Evolutionary conservation across 2,888 invertebrate genomes (phyloP).

Genomic region (Fissipunctia ypsillon): DNA sequence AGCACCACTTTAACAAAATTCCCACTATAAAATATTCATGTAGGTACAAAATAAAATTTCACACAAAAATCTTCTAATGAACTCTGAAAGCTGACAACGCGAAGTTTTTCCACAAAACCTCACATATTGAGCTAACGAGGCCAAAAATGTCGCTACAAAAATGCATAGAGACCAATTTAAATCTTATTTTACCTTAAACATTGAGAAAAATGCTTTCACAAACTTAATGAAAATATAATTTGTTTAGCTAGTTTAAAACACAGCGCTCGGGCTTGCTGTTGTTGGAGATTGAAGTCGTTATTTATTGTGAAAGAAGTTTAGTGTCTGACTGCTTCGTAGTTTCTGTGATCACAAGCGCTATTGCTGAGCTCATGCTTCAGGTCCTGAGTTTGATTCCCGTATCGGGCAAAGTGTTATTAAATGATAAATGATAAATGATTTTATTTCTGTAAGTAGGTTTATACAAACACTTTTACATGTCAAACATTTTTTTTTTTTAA

Average conservation of each 20-base stretch:
- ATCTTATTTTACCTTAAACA: constrained; percentile 71
- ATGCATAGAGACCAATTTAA: constrained; percentile 60
- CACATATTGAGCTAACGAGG: constrained; percentile 43
- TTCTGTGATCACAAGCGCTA: too few species aligned
- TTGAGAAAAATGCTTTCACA: constrained; percentile 68
- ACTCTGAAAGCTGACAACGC: constrained; percentile 30
- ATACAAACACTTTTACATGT: too few species aligned
- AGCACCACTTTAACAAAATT: constrained; percentile 21
- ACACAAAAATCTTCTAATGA: constrained; percentile 45
- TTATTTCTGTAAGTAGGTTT: too few species aligned
- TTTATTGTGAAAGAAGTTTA: constrained; percentile 30
- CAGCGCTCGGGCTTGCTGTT: constrained; percentile 10
- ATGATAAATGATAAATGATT: too few species aligned
- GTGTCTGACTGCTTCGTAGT: neutral
- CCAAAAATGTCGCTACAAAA: constrained; percentile 61
- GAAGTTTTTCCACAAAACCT: constrained; percentile 32
- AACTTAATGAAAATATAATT: constrained; percentile 70
- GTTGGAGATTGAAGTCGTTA: constrained; percentile 21
- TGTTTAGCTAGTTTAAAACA: constrained; percentile 65
- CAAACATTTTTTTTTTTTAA: too few species aligned
- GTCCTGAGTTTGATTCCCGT: too few species aligned
- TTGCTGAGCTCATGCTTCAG: too few species aligned
- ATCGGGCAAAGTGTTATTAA: too few species aligned
- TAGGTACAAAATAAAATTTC: constrained; percentile 20
- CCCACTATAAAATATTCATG: constrained; percentile 17